Evolutionary conservation across 2,113 vertebrate genomes (phyloP).

Genomic region (Cariama cristata): DNA sequence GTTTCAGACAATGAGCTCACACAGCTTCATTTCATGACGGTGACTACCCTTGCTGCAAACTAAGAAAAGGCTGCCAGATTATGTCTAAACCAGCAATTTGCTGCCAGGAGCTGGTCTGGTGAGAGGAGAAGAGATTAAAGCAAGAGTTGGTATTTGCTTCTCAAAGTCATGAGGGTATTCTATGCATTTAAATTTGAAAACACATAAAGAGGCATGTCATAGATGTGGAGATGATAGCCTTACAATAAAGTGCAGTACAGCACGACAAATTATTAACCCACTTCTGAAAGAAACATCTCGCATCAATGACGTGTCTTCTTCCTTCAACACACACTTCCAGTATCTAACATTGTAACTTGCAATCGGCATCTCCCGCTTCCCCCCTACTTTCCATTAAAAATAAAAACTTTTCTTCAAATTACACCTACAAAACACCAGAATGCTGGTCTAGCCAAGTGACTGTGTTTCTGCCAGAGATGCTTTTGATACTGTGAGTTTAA

Average conservation of each 20-base stretch:
- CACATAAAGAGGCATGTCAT: background rate
- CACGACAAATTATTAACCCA: background rate
- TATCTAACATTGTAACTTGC: background rate
- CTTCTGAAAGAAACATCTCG: background rate
- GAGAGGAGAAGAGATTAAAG: background rate
- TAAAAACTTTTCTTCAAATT: background rate
- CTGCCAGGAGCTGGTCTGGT: background rate
- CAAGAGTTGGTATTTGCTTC: background rate
- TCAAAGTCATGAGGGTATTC: background rate
- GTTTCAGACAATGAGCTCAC: background rate
- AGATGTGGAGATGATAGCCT: background rate
- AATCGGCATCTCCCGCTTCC: background rate
- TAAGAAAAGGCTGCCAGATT: background rate
- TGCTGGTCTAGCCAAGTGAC: rapidly evolving
- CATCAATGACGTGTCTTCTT: background rate
- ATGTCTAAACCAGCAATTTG: background rate
- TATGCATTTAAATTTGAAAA: background rate
- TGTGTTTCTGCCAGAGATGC: background rate
- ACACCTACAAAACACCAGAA: background rate
- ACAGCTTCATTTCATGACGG: background rate
- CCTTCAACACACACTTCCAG: background rate
- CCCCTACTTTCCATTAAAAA: background rate
- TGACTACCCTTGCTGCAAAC: background rate
- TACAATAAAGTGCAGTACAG: background rate
- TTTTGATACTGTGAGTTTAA: background rate